phyloP scores from a whole-genome alignment of 2,888 invertebrate genomes.

The Cepaea hortensis region DNA sequence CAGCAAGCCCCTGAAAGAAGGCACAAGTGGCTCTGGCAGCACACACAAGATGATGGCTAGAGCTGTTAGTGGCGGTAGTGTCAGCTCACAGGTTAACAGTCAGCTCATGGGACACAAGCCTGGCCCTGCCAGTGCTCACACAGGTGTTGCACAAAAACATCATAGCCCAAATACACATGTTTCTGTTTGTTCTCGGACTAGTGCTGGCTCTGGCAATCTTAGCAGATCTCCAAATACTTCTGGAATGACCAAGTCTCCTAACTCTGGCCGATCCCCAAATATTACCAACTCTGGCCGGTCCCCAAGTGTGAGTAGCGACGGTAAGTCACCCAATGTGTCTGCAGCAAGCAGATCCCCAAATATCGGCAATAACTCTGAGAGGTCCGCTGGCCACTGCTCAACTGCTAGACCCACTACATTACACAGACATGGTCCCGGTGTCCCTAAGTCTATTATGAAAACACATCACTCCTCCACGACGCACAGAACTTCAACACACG shows the following conservation, averaged over 20 bases:
- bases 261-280: conserved; percentile 40
- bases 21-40: conserved; percentile 36
- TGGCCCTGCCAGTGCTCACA: neutral
- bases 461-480: conserved; percentile 26
- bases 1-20: conserved; percentile 31
- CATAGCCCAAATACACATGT: neutral
- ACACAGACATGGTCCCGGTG: conserved; percentile 13
- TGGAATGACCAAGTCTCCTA: conserved; percentile 40
- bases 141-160: conserved; percentile 18
- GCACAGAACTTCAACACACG: neutral
- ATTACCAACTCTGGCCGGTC: conserved; percentile 33
- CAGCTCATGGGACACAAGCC: conserved; percentile 5
- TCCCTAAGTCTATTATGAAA: conserved; percentile 29
- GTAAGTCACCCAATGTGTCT: conserved; percentile 30
- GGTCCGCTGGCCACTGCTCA: conserved; percentile 11
- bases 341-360: conserved; percentile 30
- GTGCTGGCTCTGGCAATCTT: neutral
- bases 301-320: conserved; percentile 25
- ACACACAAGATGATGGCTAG: conserved; percentile 29
- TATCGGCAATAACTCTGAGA: conserved; percentile 15
- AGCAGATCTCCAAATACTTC: conserved; percentile 33
- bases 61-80: conserved; percentile 14
- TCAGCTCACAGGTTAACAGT: neutral
- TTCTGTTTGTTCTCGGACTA: neutral
- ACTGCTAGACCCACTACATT: conserved; percentile 4